A percentile compares a stretch with the other conserved stretches of the same genome.
These are phyloP conservation scores for Apteryx owenii DNA, from an alignment of 2,113 vertebrate species.

Conservation along the genomic window DNA sequence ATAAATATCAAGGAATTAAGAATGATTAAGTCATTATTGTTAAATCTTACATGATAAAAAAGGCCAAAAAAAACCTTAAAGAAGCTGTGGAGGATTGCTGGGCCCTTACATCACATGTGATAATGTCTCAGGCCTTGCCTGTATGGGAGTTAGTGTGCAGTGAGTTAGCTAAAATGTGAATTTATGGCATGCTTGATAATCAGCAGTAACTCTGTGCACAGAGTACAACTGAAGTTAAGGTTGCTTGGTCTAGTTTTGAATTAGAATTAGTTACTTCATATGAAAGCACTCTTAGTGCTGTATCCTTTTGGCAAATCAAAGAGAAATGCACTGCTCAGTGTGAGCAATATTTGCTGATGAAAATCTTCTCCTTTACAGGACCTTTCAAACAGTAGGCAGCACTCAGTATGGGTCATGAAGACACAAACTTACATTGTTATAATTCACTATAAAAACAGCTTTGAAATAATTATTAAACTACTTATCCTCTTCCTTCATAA, in stretches of 20 bases:
- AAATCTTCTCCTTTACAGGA: neutral
- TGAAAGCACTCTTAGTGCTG: neutral
- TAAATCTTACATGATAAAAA: slow-evolving; percentile 41
- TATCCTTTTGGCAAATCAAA: neutral
- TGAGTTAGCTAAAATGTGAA: neutral
- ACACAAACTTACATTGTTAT: neutral
- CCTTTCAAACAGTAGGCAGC: neutral
- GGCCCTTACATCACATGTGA: neutral
- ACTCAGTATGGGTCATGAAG: neutral
- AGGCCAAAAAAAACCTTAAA: neutral
- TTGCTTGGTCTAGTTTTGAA: neutral
- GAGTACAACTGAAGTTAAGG: neutral
- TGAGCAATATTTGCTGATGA: neutral
- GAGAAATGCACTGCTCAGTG: neutral
- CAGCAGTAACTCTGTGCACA: neutral
- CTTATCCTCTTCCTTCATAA: neutral
- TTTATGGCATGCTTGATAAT: neutral
- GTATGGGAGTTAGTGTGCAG: neutral
- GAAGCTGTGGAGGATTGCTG: neutral
- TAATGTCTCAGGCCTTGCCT: neutral
- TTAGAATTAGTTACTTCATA: neutral
- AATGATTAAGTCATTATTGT: slow-evolving; percentile 58
- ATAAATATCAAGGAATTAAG: slow-evolving; percentile 63
- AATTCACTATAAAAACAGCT: neutral
- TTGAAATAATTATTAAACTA: neutral